Evolutionary conservation across 2,113 vertebrate species (phyloP).

Genomic region (Callithrix jacchus): DNA sequence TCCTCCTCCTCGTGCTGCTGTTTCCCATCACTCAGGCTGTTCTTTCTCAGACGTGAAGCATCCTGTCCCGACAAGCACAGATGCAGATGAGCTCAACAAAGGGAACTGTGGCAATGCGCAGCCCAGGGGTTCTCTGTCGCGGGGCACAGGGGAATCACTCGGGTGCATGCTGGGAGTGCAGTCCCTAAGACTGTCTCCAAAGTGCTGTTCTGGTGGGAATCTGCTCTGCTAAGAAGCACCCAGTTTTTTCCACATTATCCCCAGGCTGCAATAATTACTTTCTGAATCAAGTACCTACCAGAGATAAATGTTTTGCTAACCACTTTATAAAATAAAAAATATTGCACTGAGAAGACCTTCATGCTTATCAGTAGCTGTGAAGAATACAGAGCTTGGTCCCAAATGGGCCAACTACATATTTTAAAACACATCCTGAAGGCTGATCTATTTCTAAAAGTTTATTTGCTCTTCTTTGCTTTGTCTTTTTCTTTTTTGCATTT

Average conservation of each 20-base stretch:
- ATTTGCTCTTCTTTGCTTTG: neutral
- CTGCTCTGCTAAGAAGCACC: neutral
- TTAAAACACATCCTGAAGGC: neutral
- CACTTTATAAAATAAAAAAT: neutral
- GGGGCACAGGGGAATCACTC: neutral
- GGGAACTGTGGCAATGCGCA: neutral
- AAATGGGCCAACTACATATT: neutral
- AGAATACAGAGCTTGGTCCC: neutral
- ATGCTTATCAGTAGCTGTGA: neutral
- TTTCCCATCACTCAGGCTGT: neutral
- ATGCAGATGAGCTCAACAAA: too few relatives aligned
- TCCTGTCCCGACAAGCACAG: neutral
- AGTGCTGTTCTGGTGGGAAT: neutral
- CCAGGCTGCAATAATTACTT: neutral
- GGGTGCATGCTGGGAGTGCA: neutral
- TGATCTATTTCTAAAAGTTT: neutral
- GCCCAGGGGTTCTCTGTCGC: neutral
- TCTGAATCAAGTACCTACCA: neutral
- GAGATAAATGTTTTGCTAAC: neutral
- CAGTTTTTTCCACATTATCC: fast-evolving
- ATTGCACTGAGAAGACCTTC: too few relatives aligned
- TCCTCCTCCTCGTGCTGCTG: neutral
- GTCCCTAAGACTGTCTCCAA: neutral
- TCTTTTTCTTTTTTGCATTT: neutral
- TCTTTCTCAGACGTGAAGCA: neutral